Evolutionary conservation across 2,113 vertebrate species (phyloP).

Genomic region (Phoxinus phoxinus): DNA sequence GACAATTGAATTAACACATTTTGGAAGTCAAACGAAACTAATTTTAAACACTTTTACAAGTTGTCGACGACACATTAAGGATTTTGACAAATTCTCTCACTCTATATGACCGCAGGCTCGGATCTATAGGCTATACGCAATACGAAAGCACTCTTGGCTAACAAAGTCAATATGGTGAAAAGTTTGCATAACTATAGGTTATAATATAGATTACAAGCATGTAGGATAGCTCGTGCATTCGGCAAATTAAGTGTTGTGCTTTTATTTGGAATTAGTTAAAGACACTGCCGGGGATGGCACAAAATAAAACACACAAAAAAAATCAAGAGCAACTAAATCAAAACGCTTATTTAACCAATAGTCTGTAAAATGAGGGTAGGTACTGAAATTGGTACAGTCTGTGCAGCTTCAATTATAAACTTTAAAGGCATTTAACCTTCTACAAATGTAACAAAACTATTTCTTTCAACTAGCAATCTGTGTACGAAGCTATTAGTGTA

Average conservation of each 20-base stretch:
- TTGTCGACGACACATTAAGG: neutral
- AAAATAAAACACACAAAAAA: neutral
- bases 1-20: constrained; percentile 77
- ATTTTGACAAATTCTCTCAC: neutral
- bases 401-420: neutral
- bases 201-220: neutral
- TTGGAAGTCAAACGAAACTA: constrained; percentile 46
- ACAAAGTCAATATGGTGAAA: neutral
- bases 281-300: neutral
- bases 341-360: neutral
- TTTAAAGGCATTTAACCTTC: neutral
- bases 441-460: neutral
- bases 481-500: neutral
- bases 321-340: neutral
- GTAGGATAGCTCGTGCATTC: neutral
- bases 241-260: neutral
- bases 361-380: neutral
- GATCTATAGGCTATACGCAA: neutral
- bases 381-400: neutral
- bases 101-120: neutral
- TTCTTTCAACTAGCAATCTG: constrained; percentile 11
- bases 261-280: neutral
- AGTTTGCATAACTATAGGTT: neutral
- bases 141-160: neutral
- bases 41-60: constrained; percentile 1